Base-by-base conservation (phyloP, 2,888 invertebrate species). In the Hyposoter didymator region DNA sequence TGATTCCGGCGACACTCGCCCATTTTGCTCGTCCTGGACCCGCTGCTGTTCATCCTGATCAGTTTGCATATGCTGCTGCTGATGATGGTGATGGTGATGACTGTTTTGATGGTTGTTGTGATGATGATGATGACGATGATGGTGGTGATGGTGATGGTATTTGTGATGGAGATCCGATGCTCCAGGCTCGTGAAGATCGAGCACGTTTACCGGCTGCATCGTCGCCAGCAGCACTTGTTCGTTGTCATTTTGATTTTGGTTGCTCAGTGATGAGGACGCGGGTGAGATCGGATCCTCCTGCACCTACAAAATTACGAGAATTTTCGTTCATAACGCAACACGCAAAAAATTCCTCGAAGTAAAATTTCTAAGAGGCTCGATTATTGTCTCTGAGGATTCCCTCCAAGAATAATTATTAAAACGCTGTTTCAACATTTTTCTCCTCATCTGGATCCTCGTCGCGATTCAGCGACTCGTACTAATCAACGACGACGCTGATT, bases 201-300 rank as follows among this genome's bases (percentile, higher is more conserved):
- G 95, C 52, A 97, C 97, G 92, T 97, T 97, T 88, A 97, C 97
- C 82, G 97, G 97, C 86, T 97, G 97, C 97, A 98, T 98, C 91
- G 97, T 97, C 88, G 97, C 97, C 89, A 98, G 95, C 94, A 97
- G 82, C 47, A 94, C 93, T 74, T 91, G 91, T 89, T 94, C 94
- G 88, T 87, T 93, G 62, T 93, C 92, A 88, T 93, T 93, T 91
- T 92, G 93, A 93, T 93, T 93, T 85, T 90, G 93, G 66, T 93
- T 94, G 91, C 92, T 93, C 91, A 93, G 88, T 82, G 93, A 93
- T 78, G 93, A 93, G 84, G 93, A 93, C 73, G 93, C 93, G 82
- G 94, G 94, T 14, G 94, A 94, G 69, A 93, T 92, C 79, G 94
- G 93, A 79, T 90, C 91, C 90, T 94, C 92, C 88, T 91, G 92